Evolutionary conservation across 2,888 invertebrate species (phyloP).

Genomic region (Villa cingulata): DNA sequence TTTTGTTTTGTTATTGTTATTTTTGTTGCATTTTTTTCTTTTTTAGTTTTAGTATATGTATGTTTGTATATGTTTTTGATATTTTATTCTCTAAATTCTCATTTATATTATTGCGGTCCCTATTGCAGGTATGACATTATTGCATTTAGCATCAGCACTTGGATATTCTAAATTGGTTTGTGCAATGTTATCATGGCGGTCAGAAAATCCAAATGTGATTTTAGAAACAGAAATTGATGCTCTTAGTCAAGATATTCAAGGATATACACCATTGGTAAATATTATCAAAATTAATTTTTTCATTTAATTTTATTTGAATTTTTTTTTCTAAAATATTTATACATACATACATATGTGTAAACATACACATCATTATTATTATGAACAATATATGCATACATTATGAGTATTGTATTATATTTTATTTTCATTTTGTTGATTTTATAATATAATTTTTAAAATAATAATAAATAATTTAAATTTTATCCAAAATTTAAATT

Average conservation of each 20-base stretch:
- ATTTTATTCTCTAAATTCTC: not conserved
- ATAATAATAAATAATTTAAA: too few species aligned
- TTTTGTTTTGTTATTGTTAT: too few species aligned
- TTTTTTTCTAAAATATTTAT: too few species aligned
- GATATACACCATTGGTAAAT: slow-evolving; percentile 78
- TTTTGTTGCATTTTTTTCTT: too few species aligned
- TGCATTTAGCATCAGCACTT: slow-evolving; percentile 82
- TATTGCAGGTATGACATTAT: slow-evolving; percentile 52
- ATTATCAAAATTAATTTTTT: not conserved
- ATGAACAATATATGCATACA: not conserved
- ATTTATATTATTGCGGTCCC: slow-evolving; percentile 29
- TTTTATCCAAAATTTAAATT: too few species aligned
- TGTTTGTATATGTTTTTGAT: not conserved
- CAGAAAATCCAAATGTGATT: slow-evolving; percentile 74
- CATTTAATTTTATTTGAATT: too few species aligned
- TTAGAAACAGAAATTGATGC: slow-evolving; percentile 88
- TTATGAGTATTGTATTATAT: too few species aligned
- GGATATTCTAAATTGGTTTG: slow-evolving; percentile 79
- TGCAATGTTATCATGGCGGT: slow-evolving; percentile 72
- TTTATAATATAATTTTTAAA: too few species aligned
- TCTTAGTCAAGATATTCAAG: slow-evolving; percentile 74
- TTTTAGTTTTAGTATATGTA: too few species aligned
- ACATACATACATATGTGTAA: too few species aligned
- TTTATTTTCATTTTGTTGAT: too few species aligned
- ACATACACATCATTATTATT: too few species aligned